A percentile compares a stretch with the other conserved stretches of the same genome.
phyloP scores from a whole-genome alignment of 2,888 invertebrate genomes.

The Neuroscelio doddi region DNA sequence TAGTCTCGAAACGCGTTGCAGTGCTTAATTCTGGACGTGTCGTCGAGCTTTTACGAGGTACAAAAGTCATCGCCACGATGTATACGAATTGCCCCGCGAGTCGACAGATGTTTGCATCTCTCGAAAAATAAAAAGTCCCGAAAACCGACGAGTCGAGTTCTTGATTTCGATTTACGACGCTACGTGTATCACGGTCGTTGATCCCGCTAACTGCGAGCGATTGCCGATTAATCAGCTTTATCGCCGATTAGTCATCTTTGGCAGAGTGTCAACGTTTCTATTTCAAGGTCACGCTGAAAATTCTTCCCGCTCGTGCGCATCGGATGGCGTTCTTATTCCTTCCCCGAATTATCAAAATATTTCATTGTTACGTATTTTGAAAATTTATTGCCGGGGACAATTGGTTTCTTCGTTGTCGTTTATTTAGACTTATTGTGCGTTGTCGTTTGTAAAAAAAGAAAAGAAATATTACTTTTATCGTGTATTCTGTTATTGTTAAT shows the following conservation, averaged over 20 bases:
- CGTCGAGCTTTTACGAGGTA: conserved; percentile 35
- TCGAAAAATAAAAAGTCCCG: conserved; percentile 48
- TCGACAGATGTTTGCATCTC: conserved; percentile 46
- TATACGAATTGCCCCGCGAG: conserved; percentile 35
- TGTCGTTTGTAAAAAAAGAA: no score
- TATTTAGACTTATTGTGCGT: no score
- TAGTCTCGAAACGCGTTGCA: conserved; percentile 7
- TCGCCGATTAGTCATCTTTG: conserved; percentile 46
- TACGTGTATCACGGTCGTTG: conserved; percentile 38
- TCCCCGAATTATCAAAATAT: background rate
- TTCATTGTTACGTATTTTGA: no score
- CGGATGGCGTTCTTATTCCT: conserved; percentile 32
- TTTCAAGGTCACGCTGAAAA: conserved; percentile 43
- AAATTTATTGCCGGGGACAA: no score
- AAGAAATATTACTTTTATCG: no score
- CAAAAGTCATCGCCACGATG: conserved; percentile 30
- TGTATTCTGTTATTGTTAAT: no score
- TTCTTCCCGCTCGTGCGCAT: conserved; percentile 42
- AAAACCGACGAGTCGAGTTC: conserved; percentile 21
- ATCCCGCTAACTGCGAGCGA: conserved; percentile 43
- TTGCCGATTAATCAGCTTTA: conserved; percentile 45
- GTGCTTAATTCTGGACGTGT: conserved; percentile 27
- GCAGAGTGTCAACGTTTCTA: conserved; percentile 41
- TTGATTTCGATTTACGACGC: conserved; percentile 33
- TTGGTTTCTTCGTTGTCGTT: no score